phyloP scores from a whole-genome alignment of 1,140 invertebrate genomes.

The Belonocnema kinseyi region DNA sequence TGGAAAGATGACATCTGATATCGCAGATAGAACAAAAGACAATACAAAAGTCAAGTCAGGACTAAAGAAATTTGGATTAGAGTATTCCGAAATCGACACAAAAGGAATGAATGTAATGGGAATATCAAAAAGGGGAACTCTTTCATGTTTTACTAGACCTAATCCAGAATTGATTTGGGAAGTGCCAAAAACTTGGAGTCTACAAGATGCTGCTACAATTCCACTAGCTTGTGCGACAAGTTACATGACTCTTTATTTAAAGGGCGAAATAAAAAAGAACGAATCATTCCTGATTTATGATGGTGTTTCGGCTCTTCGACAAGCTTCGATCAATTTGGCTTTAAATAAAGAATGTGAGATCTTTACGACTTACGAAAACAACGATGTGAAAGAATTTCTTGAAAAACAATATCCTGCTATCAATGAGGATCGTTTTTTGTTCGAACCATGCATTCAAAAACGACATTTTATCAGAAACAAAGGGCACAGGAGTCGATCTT shows the following conservation, averaged over 20 bases:
- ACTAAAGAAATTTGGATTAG: conserved; percentile 83
- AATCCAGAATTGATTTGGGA: conserved; percentile 90
- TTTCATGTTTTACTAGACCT: conserved; percentile 88
- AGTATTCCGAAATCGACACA: conserved; percentile 78
- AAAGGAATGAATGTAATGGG: conserved; percentile 81
- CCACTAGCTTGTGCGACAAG: conserved; percentile 79
- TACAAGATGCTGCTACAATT: conserved; percentile 79
- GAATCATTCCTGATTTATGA: conserved; percentile 82
- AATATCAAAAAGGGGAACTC: conserved; percentile 85
- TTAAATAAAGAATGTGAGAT: conserved; percentile 78
- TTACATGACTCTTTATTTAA: conserved; percentile 91
- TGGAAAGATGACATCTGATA: conserved; percentile 83
- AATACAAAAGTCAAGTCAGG: conserved; percentile 76
- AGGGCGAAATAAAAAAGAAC: conserved; percentile 77
- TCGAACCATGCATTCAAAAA: conserved; percentile 54
- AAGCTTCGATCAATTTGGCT: conserved; percentile 83
- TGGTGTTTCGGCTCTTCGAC: conserved; percentile 82
- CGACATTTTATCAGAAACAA: conserved; percentile 76
- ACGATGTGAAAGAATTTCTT: conserved; percentile 86
- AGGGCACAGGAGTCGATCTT: conserved; percentile 81
- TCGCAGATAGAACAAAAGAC: conserved; percentile 52
- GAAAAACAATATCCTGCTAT: conserved; percentile 83
- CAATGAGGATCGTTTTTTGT: conserved; percentile 59
- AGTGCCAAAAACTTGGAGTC: conserved; percentile 75
- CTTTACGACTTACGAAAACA: conserved; percentile 83